Base-by-base conservation (phyloP, 2,113 vertebrate species). In the Charina bottae region DNA sequence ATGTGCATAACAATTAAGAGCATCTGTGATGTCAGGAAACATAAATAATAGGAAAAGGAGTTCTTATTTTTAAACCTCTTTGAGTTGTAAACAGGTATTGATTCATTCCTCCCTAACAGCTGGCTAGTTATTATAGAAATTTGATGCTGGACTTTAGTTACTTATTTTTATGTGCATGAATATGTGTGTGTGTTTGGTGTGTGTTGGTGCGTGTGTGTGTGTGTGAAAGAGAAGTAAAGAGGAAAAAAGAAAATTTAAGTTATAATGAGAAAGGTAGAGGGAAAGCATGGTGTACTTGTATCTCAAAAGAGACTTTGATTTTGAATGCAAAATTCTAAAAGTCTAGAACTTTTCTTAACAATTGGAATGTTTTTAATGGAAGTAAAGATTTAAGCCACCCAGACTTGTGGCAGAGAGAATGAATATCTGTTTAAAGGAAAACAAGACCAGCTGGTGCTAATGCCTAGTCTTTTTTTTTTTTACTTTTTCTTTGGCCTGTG, bases 391-490 rank as follows among this genome's bases (percentile, higher is more conserved):
- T 90, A 89, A 93, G 87, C 24, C 83, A 72, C 55, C 84, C 49
- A 93, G 72, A 84, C 94, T 83, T 93, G 78, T 37, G 5, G 72
- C 54, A 88, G 60, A 89, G 89, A 72, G 62, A 46, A 84, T 91
- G 92, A 88, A 88, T 95, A 60, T 89, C 85, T n/a, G 24, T 88
- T 93, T 94, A 83, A 26, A 95, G 94, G 93, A 58, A 93, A 96
- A 96, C 28, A 72, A 93, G 91, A 94, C 95, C 94, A 96, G 90
- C 93, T 96, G 94, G 95, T 95, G 93, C 72, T 90, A 86, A 93
- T 91, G 92, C 95, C 92, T 96, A 93, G 93, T 87, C 93, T 87
- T 90, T 94, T 96, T 95, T 92, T 94, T 89, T 94, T 96, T 95
- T 92, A 88, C 62, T 42, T 94, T 95, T 93, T 94, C 92, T 96